A percentile compares a stretch with the other conserved stretches of the same genome.
Conservation (phyloP, 1,140 invertebrate species). For the Drosophila trapezifrons region DNA sequence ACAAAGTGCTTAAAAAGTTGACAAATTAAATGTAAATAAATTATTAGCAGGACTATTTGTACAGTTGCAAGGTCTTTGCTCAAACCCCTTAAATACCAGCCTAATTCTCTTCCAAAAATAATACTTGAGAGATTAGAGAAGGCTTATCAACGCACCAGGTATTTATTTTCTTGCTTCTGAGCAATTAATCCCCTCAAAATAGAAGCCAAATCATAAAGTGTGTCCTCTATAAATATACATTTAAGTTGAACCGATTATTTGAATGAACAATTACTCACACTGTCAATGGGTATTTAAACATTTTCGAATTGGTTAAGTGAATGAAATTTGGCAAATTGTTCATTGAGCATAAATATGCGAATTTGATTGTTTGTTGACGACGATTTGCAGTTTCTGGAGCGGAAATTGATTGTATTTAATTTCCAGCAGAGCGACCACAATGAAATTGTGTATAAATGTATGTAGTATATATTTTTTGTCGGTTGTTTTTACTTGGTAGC, state of each 20-base stretch:
- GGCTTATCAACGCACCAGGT: neutral
- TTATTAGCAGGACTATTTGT: neutral
- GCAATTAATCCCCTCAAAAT: constrained; percentile 13
- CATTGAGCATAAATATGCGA: constrained; percentile 38
- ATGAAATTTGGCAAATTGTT: constrained; percentile 55
- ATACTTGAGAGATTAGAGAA: neutral
- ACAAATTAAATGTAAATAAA: constrained; percentile 6
- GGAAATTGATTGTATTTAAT: constrained; percentile 83
- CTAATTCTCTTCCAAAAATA: neutral
- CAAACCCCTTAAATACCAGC: neutral
- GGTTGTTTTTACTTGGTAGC: constrained; percentile 33
- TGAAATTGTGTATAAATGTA: constrained; percentile 6
- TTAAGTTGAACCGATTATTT: constrained; percentile 20
- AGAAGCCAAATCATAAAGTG: neutral
- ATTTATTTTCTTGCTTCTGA: neutral
- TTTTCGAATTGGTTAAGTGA: constrained; percentile 42
- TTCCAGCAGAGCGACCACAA: constrained; percentile 71
- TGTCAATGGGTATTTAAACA: constrained; percentile 45
- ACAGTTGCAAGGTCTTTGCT: neutral
- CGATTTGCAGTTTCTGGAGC: constrained; percentile 63
- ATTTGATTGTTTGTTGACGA: constrained; percentile 60
- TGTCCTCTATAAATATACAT: neutral
- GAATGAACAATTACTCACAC: constrained; percentile 41
- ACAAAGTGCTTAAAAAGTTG: neutral
- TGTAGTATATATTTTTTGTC: constrained; percentile 6